Conservation (phyloP, 2,797 vertebrate genomes). For the Choloepus didactylus region DNA sequence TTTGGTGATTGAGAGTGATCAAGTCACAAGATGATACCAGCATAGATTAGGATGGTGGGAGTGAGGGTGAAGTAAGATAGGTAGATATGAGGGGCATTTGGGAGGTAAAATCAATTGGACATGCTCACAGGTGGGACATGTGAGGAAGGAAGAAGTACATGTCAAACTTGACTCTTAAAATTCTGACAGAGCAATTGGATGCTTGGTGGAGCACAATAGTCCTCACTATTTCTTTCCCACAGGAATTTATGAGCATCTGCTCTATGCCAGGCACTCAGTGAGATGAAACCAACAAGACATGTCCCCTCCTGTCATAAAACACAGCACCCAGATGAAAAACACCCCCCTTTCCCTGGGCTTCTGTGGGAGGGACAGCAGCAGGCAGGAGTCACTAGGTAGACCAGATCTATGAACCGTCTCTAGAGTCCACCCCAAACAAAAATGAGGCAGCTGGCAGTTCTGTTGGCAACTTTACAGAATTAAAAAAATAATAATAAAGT, state of each 20-base stretch:
- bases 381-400: not conserved
- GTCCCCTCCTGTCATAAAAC: not conserved
- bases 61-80: not conserved
- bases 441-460: not conserved
- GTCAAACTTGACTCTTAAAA: not conserved
- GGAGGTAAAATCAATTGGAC: not conserved
- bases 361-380: not conserved
- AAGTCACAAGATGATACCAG: no score
- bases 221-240: not conserved
- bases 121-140: not conserved
- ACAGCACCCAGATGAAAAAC: not conserved
- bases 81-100: not conserved
- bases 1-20: not conserved
- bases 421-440: not conserved
- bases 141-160: not conserved
- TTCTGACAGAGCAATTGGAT: not conserved
- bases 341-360: not conserved
- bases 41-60: not conserved
- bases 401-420: not conserved
- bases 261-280: not conserved
- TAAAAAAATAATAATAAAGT: not conserved
- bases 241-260: not conserved
- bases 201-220: not conserved
- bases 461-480: not conserved
- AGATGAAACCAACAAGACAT: not conserved